These are phyloP conservation scores for Galerucella calmariensis DNA, from an alignment of 2,888 invertebrate genomes.

Conservation along the genomic window DNA sequence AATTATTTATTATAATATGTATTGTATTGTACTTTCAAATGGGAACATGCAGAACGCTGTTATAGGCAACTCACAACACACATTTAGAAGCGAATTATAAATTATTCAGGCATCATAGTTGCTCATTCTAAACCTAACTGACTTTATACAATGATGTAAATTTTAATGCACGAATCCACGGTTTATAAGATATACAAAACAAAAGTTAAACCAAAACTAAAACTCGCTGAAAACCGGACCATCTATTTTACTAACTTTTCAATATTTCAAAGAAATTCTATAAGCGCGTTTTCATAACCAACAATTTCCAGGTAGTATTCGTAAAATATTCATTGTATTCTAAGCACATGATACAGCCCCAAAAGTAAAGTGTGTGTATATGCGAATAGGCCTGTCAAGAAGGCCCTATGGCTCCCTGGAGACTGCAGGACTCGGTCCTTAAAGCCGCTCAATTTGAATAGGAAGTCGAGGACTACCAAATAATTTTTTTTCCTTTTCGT, in stretches of 20 bases:
- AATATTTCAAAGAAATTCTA: neutral
- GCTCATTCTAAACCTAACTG: too few species aligned
- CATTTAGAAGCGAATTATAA: too few species aligned
- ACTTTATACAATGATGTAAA: too few species aligned
- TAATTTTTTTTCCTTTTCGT: neutral
- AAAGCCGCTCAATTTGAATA: slow-evolving; percentile 12
- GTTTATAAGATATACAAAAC: too few species aligned
- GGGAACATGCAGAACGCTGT: too few species aligned
- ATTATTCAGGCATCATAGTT: too few species aligned
- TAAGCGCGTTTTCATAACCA: slow-evolving; percentile 2
- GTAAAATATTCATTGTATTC: slow-evolving; percentile 53
- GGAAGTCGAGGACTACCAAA: slow-evolving; percentile 4
- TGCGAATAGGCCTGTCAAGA: slow-evolving; percentile 63
- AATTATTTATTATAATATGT: too few species aligned
- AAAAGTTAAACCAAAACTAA: too few species aligned
- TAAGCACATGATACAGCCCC: slow-evolving; percentile 52
- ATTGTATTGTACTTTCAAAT: too few species aligned
- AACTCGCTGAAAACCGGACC: too few species aligned
- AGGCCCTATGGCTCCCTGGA: slow-evolving; percentile 60
- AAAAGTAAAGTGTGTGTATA: slow-evolving; percentile 60
- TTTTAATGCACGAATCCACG: too few species aligned
- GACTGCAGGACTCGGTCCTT: slow-evolving; percentile 34
- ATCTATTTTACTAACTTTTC: neutral
- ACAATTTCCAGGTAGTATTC: slow-evolving; percentile 5
- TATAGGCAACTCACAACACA: too few species aligned